Conservation (phyloP, 2,113 vertebrate species). For the Syngnathoides biaculeatus region DNA sequence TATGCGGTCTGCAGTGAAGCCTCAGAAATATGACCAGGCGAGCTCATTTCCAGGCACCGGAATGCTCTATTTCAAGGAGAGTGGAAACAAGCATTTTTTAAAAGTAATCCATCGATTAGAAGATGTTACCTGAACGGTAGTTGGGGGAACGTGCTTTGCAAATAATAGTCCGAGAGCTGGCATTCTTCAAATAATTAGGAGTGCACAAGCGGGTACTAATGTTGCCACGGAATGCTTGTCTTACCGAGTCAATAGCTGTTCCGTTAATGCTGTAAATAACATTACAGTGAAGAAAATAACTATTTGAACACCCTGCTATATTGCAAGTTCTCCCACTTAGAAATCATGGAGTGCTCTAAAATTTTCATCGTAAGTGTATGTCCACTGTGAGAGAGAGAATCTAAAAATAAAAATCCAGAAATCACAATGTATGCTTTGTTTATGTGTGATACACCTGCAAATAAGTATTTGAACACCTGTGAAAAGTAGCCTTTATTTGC, state of each 20-base stretch:
- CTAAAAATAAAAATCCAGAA: no score
- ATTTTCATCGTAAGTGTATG: no score
- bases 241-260: neutral
- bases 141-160: neutral
- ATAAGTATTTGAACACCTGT: no score
- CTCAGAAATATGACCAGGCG: conserved; percentile 7
- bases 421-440: no score
- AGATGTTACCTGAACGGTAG: conserved; percentile 7
- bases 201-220: neutral
- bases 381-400: no score
- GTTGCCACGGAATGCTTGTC: conserved; percentile 1
- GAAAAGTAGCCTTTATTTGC: no score
- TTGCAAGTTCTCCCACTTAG: no score
- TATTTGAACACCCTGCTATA: no score
- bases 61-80: neutral
- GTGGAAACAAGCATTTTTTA: conserved; percentile 5
- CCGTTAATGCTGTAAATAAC: neutral
- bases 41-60: conserved; percentile 8
- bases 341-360: no score
- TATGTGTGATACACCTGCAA: no score
- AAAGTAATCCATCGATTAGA: conserved; percentile 5
- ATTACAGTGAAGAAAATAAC: no score
- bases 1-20: conserved; percentile 3
- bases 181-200: neutral
- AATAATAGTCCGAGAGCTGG: neutral